Base-by-base conservation (phyloP, 2,888 invertebrate species). In the Hypomecis atomaria region DNA sequence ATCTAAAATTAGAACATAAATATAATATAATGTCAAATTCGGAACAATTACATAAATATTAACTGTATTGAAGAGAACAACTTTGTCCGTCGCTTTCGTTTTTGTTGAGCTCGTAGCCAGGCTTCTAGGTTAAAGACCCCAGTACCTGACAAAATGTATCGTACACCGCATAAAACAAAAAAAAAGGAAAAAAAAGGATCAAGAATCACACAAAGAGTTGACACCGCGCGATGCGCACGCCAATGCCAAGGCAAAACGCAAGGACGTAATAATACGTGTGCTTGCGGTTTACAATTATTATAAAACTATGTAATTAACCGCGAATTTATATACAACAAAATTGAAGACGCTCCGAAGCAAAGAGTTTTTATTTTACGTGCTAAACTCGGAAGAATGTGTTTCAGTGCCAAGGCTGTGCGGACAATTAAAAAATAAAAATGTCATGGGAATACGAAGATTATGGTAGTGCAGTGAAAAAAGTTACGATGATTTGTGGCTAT, bases 141-240 rank as follows among this genome's bases (percentile, higher is more conserved):
- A 44, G 49, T 50, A 54, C 57, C 57, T 73, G 76, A 78, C 78
- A 81, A 76, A 23, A 80, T 78, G 81, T 82, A 79, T 80, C 83
- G 74, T 73, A 73, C 73, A 72, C 74, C 65, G 72, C 75, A 82
- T 81, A 86, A 84, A 86, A 82, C 84, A 84, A 76, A 80, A 85
- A 79, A 85, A 86, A 87, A 88, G 87, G 83, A 79, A 11, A 6
- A 72, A 71, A 76, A 69, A 76, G 67, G 75, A 74, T 6, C 66
- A 81, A 81, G 80, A 81, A 78, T 87, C 83, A 85, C 85, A 90
- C 90, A 90, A 90, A 90, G 90, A 85, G 80, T 85, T 79, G 85
- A 80, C 79, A 82, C 82, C 79, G 78, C 73, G 79, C 86, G 85
- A 78, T 79, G 84, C 83, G 85, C 83, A 85, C 86, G 86, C 78